Conservation (phyloP, 2,113 vertebrate genomes). For the Thalassarche chlororhynchos region DNA sequence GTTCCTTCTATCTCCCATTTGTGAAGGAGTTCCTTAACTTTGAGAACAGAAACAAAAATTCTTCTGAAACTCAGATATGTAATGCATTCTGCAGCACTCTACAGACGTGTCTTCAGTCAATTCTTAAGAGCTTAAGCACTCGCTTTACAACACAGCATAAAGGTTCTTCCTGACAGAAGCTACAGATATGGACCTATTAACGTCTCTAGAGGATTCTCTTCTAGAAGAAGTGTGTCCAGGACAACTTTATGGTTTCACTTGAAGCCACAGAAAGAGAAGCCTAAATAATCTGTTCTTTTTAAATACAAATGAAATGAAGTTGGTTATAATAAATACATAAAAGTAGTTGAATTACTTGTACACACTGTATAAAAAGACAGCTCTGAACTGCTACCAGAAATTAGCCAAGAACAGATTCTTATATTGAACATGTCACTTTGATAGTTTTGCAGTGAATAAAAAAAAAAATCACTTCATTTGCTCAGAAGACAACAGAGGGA, state of each 20-base stretch:
- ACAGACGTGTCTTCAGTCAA: accelerated
- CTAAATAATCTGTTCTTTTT: not conserved
- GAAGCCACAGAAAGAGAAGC: not conserved
- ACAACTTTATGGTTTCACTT: not conserved
- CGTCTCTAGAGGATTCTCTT: not conserved
- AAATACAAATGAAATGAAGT: not conserved
- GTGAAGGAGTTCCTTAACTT: not conserved
- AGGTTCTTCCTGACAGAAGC: not conserved
- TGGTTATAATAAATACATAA: not conserved
- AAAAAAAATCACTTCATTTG: not conserved
- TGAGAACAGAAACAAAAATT: not conserved
- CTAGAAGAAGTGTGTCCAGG: not conserved
- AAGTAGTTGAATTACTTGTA: not conserved
- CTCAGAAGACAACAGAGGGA: not conserved
- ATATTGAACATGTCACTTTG: accelerated
- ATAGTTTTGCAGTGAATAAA: not conserved
- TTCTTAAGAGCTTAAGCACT: not conserved
- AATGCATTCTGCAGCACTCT: not conserved
- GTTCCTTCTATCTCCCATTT: not conserved
- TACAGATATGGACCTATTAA: not conserved
- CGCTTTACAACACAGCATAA: not conserved
- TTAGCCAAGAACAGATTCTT: not conserved
- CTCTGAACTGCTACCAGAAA: not conserved
- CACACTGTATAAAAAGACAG: not conserved
- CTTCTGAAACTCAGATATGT: not conserved